Base-by-base conservation (phyloP, 2,113 vertebrate genomes). In the Procavia capensis region DNA sequence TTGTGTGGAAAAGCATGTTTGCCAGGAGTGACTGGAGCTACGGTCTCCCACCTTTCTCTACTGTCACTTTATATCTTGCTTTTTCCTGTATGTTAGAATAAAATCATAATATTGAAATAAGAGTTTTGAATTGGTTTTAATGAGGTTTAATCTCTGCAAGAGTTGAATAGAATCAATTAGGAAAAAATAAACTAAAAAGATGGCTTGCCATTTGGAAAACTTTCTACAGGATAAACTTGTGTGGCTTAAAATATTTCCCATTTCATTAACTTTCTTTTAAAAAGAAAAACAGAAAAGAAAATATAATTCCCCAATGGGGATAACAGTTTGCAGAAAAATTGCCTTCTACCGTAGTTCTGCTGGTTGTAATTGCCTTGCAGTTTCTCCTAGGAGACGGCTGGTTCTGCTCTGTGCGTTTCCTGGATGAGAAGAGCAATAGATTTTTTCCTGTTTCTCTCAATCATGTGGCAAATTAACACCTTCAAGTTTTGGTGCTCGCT, bases 191-290 rank as follows among this genome's bases (percentile, higher is more conserved):
- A 86, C 74, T 63, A 84, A 78, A 68, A 45, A 9, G 7, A 68
- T 3, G 45, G 66, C 78, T 92, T 84, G 79, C 63, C 43, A 43
- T 68, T 89, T 88, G 14, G 54, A 85, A 79, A 61, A 75, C 59
- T 88, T 95, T 45, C 68, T 75, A 19, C 10, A 82, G 63, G 36
- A 76, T 20, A 54, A 79, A 89, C 25, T 90, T 82, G 90, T 79
- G 47, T 95, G 85, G 96, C 68, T 97, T 88, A 79, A 83, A 91
- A 83, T 74, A 43, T 95, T 96, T 96, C 83, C 27, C 70, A 84
- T 91, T 92, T 96, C 76, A 85, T 96, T 92, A 82, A 93, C 95
- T 95, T 93, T 90, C 45, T 68, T 79, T 47, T 8, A 39, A 76
- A 43, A 82, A 84, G 78, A 25, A 45, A n/a, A 39, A 76, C 39